These are phyloP conservation scores for Hippocampus zosterae DNA, from an alignment of 2,113 vertebrate species.

Conservation along the genomic window DNA sequence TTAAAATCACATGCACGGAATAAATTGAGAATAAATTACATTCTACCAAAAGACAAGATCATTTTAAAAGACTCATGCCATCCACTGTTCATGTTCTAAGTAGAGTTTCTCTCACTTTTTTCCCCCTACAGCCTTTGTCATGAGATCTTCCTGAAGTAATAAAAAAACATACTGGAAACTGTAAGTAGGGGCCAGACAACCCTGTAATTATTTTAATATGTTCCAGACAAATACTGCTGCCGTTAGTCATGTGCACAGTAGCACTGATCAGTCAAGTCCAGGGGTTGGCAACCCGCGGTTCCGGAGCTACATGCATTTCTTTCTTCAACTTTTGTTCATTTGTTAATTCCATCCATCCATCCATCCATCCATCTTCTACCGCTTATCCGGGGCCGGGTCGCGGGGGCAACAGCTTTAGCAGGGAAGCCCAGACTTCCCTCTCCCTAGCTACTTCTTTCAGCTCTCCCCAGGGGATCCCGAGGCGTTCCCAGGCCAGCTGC, in stretches of 20 bases:
- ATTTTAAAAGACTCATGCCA: not conserved
- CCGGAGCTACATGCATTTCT: no score
- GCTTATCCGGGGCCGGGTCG: no score
- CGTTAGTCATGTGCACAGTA: slow-evolving; percentile 1
- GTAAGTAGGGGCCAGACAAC: not conserved
- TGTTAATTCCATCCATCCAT: no score
- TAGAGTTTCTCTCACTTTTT: not conserved
- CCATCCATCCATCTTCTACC: no score
- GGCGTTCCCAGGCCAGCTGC: no score
- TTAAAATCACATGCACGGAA: not conserved
- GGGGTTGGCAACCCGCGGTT: not conserved
- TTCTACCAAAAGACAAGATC: not conserved
- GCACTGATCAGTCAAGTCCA: not conserved
- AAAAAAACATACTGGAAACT: slow-evolving; percentile 12
- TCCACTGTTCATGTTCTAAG: not conserved
- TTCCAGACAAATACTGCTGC: slow-evolving; percentile 21
- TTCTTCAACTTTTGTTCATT: no score
- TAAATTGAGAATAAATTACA: not conserved
- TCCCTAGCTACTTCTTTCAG: no score
- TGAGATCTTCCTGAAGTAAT: not conserved
- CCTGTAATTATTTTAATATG: slow-evolving; percentile 19
- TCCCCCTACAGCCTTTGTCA: not conserved
- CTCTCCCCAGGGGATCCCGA: no score
- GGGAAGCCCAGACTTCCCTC: no score
- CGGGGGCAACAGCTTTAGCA: no score